A percentile compares a stretch with the other conserved stretches of the same genome.
Evolutionary conservation across 2,113 vertebrate species (phyloP).

Genomic region (Festucalex cinctus): DNA sequence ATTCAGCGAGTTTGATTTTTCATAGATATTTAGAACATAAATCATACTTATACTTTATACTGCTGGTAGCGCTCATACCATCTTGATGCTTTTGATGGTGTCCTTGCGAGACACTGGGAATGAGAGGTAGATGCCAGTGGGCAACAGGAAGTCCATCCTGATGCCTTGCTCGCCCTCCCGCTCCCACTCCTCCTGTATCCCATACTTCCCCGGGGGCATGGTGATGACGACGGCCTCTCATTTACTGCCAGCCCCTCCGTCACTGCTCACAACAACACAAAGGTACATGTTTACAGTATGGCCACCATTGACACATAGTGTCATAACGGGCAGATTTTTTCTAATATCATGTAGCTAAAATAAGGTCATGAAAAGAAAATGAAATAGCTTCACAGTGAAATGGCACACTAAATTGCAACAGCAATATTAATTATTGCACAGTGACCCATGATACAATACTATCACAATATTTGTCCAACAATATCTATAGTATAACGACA

Average conservation of each 20-base stretch:
- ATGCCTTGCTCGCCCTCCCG: conserved; percentile 82
- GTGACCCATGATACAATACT: too few species aligned
- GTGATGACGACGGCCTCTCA: conserved; percentile 69
- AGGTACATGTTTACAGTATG: conserved; percentile 17
- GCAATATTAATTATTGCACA: neutral
- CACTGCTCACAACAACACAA: conserved; percentile 36
- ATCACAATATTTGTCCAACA: too few species aligned
- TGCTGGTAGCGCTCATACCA: conserved; percentile 67
- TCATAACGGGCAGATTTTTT: neutral
- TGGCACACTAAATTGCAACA: neutral
- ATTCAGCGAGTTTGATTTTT: neutral
- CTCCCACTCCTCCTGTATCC: conserved; percentile 90
- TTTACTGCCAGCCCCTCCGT: conserved; percentile 72
- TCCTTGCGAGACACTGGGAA: conserved; percentile 85
- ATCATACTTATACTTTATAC: neutral
- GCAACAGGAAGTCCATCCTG: conserved; percentile 90
- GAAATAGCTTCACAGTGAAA: neutral
- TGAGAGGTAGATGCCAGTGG: conserved; percentile 91
- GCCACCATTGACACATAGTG: conserved; percentile 26
- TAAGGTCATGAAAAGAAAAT: neutral
- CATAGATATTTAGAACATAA: neutral
- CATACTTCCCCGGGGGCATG: conserved; percentile 94
- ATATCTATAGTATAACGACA: too few species aligned
- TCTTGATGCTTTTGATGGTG: conserved; percentile 88
- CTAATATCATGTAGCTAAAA: neutral